Percentiles rank a stretch among this genome's conserved stretches.
Evolutionary conservation across 2,113 vertebrate genomes (phyloP).

Genomic region (Mus pahari): DNA sequence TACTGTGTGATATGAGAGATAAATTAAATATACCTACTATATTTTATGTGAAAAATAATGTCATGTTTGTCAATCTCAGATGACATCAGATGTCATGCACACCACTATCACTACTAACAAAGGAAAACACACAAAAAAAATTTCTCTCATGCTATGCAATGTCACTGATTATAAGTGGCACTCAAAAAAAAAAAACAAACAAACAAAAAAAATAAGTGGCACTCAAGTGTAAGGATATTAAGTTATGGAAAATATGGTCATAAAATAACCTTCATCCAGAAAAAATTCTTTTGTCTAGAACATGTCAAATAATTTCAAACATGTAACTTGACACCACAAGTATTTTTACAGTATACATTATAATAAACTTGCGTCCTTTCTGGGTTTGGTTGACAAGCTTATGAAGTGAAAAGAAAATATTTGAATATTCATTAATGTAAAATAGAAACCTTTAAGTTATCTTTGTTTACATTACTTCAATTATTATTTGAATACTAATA

Average conservation of each 20-base stretch:
- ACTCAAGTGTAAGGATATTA: neutral
- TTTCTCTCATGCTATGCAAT: neutral
- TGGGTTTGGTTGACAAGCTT: neutral
- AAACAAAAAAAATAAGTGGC: no score
- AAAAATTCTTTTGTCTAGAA: neutral
- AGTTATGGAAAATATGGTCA: neutral
- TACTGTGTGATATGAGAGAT: neutral
- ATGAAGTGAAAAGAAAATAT: neutral
- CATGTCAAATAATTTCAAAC: conserved; percentile 15
- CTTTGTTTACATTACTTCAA: conserved; percentile 4
- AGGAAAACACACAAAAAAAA: neutral
- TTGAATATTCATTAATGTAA: conserved; percentile 16
- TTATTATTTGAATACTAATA: neutral
- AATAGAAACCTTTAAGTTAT: neutral
- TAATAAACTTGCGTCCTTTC: neutral
- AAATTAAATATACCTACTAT: neutral
- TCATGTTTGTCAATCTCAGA: neutral
- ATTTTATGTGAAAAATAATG: conserved; percentile 17
- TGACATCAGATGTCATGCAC: neutral
- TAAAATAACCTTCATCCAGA: neutral
- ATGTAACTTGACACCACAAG: neutral
- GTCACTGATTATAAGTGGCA: neutral
- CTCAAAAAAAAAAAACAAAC: no score
- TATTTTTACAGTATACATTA: neutral
- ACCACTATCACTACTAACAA: neutral